These are phyloP conservation scores for Leucophenga maculata DNA, from an alignment of 2,888 invertebrate species.

Conservation along the genomic window DNA sequence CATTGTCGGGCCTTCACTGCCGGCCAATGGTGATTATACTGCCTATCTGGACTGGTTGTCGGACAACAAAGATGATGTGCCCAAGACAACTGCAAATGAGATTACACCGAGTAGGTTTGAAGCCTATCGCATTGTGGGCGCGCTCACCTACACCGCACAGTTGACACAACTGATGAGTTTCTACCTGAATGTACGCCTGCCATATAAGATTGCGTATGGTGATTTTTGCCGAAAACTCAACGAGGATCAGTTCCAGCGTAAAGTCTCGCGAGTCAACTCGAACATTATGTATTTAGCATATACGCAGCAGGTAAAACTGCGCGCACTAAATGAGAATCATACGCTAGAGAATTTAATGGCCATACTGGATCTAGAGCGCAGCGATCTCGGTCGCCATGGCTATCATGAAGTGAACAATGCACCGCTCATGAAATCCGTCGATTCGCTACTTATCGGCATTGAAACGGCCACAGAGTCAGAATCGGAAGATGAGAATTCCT, in stretches of 20 bases:
- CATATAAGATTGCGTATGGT: constrained; percentile 80
- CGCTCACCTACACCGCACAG: constrained; percentile 89
- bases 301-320: constrained; percentile 81
- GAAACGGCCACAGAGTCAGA: constrained; percentile 78
- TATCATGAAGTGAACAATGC: constrained; percentile 75
- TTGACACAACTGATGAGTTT: constrained; percentile 86
- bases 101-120: constrained; percentile 78
- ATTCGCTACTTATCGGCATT: constrained; percentile 78
- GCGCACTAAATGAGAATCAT: constrained; percentile 78
- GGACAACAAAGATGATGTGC: constrained; percentile 71
- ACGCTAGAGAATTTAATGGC: constrained; percentile 82
- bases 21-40: constrained; percentile 87
- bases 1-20: constrained; percentile 88
- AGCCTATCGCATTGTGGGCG: constrained; percentile 83
- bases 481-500: constrained; percentile 79
- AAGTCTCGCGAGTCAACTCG: constrained; percentile 84
- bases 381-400: constrained; percentile 82
- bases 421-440: constrained; percentile 74
- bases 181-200: constrained; percentile 86
- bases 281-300: constrained; percentile 86
- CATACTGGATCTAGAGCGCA: constrained; percentile 78
- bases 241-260: constrained; percentile 81
- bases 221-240: constrained; percentile 81
- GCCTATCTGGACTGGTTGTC: constrained; percentile 85
- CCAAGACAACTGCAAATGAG: constrained; percentile 72